These are phyloP conservation scores for Unio delphinus DNA, from an alignment of 2,888 invertebrate species.

Conservation along the genomic window DNA sequence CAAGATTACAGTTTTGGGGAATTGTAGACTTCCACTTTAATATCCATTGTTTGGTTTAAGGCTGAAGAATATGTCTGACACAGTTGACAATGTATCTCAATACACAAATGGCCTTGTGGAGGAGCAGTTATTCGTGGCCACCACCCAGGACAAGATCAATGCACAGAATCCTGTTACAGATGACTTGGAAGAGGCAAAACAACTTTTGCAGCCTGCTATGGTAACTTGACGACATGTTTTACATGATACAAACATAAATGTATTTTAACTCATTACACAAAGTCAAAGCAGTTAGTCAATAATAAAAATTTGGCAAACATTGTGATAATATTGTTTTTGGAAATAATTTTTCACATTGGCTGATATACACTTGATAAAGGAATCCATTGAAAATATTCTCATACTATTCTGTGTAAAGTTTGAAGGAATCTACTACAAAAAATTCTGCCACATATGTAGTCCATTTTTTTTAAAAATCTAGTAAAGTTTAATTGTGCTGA, in stretches of 20 bases:
- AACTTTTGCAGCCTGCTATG: slow-evolving; percentile 82
- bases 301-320: too few species aligned
- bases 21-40: not conserved
- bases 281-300: too few species aligned
- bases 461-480: too few species aligned
- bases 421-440: too few species aligned
- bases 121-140: slow-evolving; percentile 92
- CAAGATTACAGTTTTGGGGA: not conserved
- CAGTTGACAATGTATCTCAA: slow-evolving; percentile 90
- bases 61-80: slow-evolving; percentile 90
- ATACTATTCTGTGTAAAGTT: too few species aligned
- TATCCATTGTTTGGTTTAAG: slow-evolving; percentile 73
- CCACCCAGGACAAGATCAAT: slow-evolving; percentile 56
- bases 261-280: too few species aligned
- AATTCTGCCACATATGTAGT: too few species aligned
- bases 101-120: slow-evolving; percentile 89
- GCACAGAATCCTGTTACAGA: slow-evolving; percentile 69
- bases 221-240: slow-evolving; percentile 73
- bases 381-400: too few species aligned
- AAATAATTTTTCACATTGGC: too few species aligned
- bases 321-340: too few species aligned
- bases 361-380: too few species aligned
- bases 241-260: too few species aligned
- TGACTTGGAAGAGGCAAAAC: slow-evolving; percentile 82
- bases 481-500: not conserved